Evolutionary conservation across 1,140 invertebrate species (phyloP), one percentile per base, ranked within the genome.

Genomic region (Drosophila parabipectinata): DNA sequence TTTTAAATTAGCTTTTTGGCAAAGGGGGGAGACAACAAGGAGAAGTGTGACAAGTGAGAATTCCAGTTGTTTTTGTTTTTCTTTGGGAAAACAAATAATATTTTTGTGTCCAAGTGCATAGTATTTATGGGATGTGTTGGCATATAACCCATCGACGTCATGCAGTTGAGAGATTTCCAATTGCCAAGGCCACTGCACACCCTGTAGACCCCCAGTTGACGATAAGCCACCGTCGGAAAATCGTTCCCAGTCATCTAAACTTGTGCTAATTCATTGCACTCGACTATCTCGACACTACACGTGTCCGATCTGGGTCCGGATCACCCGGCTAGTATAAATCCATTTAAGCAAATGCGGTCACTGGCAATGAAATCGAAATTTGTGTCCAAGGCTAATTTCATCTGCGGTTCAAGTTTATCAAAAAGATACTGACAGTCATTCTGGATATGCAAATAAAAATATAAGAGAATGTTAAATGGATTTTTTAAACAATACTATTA

Each of bases 361-460:
- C 28, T 62, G 30, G 68, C 34, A 68, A 52, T 48, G 47, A 61
- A 58, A 76, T 66, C 68, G 50, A 75, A 81, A 59, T 72, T 80
- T 12, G 12, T 24, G 21, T 34, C 50, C 71, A 87, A 85, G 78
- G 82, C 82, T 85, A 85, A 75, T 87, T 56, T 32, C 66, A 82
- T 84, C 18, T 44, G 41, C 14, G 15, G 41, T 18, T 44, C 41
- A 4, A 32, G 8, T 21, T 15, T 32, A 8, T 24, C 0, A 1
- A 6, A 7, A 48, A 30, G n/a, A 57, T 9, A 0, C 14, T 1
- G 34, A 37, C 12, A n/a, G 34, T 37, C 34, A 44, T 44, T 14
- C n/a, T 44, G 15, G 41, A 15, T 41, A 41, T 5, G 39, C 32
- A 28, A 28, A 7, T 6, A 28, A 5, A 28, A 6, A 28, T 6